Conservation (phyloP, 2,797 vertebrate species). For the Dendrocincla fuliginosa region DNA sequence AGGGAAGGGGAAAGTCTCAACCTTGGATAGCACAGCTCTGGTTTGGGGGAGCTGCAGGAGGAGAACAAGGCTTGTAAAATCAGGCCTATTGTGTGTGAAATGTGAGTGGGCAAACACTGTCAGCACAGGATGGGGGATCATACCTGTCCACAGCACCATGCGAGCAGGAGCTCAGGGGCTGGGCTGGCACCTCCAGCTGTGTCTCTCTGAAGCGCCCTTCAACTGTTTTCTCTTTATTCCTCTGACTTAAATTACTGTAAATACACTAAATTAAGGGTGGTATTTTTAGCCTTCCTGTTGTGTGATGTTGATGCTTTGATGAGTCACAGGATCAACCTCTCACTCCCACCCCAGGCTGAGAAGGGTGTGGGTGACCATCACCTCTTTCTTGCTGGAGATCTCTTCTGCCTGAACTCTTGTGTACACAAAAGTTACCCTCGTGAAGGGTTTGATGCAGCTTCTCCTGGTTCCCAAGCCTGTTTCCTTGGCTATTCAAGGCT, state of each 20-base stretch:
- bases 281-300: neutral
- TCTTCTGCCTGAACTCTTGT: neutral
- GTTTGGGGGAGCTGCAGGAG: neutral
- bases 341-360: neutral
- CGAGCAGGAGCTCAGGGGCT: rapidly evolving
- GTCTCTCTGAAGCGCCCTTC: neutral
- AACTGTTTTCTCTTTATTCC: neutral
- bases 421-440: neutral
- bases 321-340: neutral
- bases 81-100: neutral
- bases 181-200: neutral
- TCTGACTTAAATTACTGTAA: neutral
- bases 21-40: neutral
- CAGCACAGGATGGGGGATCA: neutral
- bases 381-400: neutral
- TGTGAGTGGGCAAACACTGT: neutral
- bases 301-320: neutral
- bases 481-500: neutral
- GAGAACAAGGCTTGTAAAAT: neutral
- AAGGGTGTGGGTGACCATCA: neutral
- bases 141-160: rapidly evolving
- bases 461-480: neutral
- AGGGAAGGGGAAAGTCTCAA: neutral
- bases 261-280: neutral
- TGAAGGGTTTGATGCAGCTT: neutral